Evolutionary conservation across 2,113 vertebrate species (phyloP).

Genomic region (Holacanthus passer): DNA sequence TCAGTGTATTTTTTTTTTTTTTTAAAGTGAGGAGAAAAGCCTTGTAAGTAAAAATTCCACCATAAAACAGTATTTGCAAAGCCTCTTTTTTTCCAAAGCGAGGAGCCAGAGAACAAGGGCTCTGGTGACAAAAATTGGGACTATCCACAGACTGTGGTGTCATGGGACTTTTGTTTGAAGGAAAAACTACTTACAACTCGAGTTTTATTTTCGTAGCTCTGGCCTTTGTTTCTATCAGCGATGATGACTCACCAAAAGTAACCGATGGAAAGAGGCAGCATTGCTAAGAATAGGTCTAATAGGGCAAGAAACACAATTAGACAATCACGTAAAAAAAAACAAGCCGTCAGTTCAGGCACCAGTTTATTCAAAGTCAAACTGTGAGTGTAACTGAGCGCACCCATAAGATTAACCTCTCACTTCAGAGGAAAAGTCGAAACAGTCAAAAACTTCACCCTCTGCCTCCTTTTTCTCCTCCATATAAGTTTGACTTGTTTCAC

Average conservation of each 20-base stretch:
- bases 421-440: too few relatives aligned
- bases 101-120: neutral
- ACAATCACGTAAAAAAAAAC: neutral
- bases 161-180: neutral
- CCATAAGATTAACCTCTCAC: too few relatives aligned
- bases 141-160: neutral
- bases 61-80: neutral
- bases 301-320: neutral
- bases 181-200: neutral
- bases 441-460: neutral
- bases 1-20: conserved; percentile 22
- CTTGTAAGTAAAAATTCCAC: neutral
- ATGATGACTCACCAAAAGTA: neutral
- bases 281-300: neutral
- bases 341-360: neutral
- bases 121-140: neutral
- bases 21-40: conserved; percentile 2
- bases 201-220: neutral
- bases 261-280: neutral
- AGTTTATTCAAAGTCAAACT: neutral
- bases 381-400: neutral
- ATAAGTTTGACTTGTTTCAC: neutral
- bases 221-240: neutral
- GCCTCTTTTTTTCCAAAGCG: neutral
- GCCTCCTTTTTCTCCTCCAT: neutral